A percentile compares a stretch with the other conserved stretches of the same genome.
Evolutionary conservation across 1,140 invertebrate species (phyloP).

Genomic region (Cherax destructor): DNA sequence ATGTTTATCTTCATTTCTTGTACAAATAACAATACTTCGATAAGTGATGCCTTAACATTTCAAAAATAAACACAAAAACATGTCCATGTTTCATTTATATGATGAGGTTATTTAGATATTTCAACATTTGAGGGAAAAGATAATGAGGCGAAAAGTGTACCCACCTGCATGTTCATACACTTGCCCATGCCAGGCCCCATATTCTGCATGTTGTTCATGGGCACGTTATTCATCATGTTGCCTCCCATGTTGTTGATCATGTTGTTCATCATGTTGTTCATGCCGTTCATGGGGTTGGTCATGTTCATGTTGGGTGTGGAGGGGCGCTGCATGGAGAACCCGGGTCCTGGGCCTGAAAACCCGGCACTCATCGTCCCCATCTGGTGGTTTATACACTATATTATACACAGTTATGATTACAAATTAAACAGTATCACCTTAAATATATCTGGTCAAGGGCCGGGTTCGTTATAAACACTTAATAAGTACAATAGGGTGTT

Average conservation of each 20-base stretch:
- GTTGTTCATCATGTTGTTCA: constrained; percentile 72
- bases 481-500: too few relatives aligned
- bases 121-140: background rate
- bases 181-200: constrained; percentile 72
- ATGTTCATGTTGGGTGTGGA: constrained; percentile 71
- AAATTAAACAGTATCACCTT: too few relatives aligned
- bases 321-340: constrained; percentile 64
- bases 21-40: background rate
- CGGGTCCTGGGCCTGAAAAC: constrained; percentile 60
- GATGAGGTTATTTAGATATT: too few relatives aligned
- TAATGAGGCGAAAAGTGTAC: background rate
- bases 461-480: too few relatives aligned
- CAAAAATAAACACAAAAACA: too few relatives aligned
- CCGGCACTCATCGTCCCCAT: constrained; percentile 64
- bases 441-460: too few relatives aligned
- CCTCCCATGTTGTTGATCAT: constrained; percentile 72
- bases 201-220: constrained; percentile 69
- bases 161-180: constrained; percentile 72
- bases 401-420: too few relatives aligned
- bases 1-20: background rate
- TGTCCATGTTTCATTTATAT: too few relatives aligned
- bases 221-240: constrained; percentile 69
- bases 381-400: constrained; percentile 11
- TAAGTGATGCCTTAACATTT: too few relatives aligned
- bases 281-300: constrained; percentile 72